A percentile compares a stretch with the other conserved stretches of the same genome.
Evolutionary conservation across 2,113 vertebrate species (phyloP).

Genomic region (Rhinoderma darwinii): DNA sequence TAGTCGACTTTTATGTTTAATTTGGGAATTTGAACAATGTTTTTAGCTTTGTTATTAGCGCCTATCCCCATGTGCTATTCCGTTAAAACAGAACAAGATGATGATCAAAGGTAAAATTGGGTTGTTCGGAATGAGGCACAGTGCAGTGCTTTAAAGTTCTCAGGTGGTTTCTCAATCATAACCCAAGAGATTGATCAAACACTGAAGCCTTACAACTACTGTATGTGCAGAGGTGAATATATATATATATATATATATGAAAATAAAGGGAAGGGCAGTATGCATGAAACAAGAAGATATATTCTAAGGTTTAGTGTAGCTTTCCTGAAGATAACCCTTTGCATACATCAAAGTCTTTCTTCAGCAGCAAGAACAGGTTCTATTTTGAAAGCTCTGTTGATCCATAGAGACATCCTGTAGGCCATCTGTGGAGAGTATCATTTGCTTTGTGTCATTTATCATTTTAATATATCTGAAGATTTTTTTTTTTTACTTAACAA

Average conservation of each 20-base stretch:
- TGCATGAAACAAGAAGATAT: neutral
- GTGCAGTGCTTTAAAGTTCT: neutral
- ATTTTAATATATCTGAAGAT: constrained; percentile 50
- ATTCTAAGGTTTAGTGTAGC: neutral
- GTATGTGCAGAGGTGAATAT: neutral
- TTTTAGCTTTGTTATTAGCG: neutral
- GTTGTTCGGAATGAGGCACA: neutral
- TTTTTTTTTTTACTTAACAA: constrained; percentile 2
- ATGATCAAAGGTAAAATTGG: neutral
- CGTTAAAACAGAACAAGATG: neutral
- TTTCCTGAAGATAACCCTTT: neutral
- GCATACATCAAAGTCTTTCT: neutral
- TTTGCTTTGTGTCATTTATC: constrained; percentile 30
- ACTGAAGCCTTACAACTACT: neutral
- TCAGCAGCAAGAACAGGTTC: constrained; percentile 10
- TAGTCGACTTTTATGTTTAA: neutral
- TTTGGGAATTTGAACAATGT: neutral
- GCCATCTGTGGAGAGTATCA: constrained; percentile 10
- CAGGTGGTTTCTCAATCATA: neutral
- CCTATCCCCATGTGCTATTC: neutral
- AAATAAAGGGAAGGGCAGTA: neutral
- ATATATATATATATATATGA: neutral
- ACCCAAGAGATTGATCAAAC: neutral
- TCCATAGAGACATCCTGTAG: neutral
- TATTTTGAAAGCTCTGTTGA: neutral